Evolutionary conservation across 2,797 vertebrate genomes (phyloP).

Genomic region (Zalophus californianus): DNA sequence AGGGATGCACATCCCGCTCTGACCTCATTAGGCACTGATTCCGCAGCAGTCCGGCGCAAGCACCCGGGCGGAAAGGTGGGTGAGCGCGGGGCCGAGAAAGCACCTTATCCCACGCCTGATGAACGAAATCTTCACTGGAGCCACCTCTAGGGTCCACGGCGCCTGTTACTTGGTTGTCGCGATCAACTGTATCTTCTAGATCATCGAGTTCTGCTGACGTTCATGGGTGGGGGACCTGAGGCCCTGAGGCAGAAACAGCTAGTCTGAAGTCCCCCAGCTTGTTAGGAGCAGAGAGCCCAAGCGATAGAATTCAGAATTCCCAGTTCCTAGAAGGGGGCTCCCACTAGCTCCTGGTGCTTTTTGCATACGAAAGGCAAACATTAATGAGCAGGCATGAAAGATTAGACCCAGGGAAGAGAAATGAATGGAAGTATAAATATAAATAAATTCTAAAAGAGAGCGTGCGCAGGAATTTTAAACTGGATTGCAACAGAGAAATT

Average conservation of each 20-base stretch:
- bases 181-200: not conserved
- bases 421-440: not conserved
- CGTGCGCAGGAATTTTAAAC: not conserved
- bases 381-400: not conserved
- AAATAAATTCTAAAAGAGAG: not conserved
- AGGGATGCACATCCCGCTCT: slow-evolving; percentile 67
- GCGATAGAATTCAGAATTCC: not conserved
- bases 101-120: not conserved
- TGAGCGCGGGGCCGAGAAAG: not conserved
- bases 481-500: not conserved
- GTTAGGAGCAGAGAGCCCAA: not conserved
- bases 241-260: not conserved
- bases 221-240: not conserved
- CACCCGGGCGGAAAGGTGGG: not conserved
- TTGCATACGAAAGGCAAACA: not conserved
- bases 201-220: not conserved
- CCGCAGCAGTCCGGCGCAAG: slow-evolving; percentile 71
- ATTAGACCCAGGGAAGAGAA: not conserved
- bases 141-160: not conserved
- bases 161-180: not conserved
- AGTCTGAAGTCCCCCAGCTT: not conserved
- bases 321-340: not conserved
- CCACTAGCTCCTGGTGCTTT: not conserved
- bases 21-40: slow-evolving; percentile 85
- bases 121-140: not conserved